Percentiles rank a stretch among this genome's conserved stretches.
Evolutionary conservation across 2,888 invertebrate genomes (phyloP).

Genomic region (Pheosia tremula): DNA sequence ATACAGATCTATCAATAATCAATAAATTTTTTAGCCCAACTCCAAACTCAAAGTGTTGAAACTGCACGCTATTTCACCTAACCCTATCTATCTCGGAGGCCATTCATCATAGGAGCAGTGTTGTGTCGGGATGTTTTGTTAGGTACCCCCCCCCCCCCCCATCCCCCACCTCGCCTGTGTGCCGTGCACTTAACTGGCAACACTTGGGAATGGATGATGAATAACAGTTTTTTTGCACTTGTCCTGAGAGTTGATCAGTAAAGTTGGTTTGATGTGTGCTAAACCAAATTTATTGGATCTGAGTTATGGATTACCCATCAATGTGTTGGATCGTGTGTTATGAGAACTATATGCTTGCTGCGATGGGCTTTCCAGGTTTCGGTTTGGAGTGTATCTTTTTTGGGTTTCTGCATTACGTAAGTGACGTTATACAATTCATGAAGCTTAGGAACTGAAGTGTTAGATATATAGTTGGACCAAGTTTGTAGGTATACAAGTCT

Average conservation of each 20-base stretch:
- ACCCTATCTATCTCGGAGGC: slow-evolving; percentile 47
- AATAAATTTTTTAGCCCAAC: slow-evolving; percentile 7
- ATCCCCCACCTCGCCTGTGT: slow-evolving; percentile 30
- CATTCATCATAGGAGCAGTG: slow-evolving; percentile 42
- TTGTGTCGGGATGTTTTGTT: slow-evolving; percentile 35
- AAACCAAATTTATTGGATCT: too few species aligned
- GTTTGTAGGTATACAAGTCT: too few species aligned
- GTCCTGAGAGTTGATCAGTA: slow-evolving; percentile 2
- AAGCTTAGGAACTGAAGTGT: too few species aligned
- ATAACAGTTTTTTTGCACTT: slow-evolving; percentile 30
- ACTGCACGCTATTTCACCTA: slow-evolving; percentile 36
- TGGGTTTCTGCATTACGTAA: too few species aligned
- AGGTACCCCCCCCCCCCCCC: slow-evolving; percentile 5
- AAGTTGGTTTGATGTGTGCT: not conserved
- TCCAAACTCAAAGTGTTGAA: slow-evolving; percentile 11
- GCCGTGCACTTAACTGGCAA: slow-evolving; percentile 43
- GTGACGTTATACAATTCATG: too few species aligned
- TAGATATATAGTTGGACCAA: too few species aligned
- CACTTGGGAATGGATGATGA: slow-evolving; percentile 38
- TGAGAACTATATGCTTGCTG: too few species aligned
- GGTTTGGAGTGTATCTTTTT: too few species aligned
- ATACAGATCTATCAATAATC: too few species aligned
- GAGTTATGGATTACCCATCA: too few species aligned
- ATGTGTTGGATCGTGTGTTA: too few species aligned
- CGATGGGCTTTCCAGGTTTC: too few species aligned